These are phyloP conservation scores for Zele albiditarsus DNA, from an alignment of 2,888 invertebrate genomes.

Conservation along the genomic window DNA sequence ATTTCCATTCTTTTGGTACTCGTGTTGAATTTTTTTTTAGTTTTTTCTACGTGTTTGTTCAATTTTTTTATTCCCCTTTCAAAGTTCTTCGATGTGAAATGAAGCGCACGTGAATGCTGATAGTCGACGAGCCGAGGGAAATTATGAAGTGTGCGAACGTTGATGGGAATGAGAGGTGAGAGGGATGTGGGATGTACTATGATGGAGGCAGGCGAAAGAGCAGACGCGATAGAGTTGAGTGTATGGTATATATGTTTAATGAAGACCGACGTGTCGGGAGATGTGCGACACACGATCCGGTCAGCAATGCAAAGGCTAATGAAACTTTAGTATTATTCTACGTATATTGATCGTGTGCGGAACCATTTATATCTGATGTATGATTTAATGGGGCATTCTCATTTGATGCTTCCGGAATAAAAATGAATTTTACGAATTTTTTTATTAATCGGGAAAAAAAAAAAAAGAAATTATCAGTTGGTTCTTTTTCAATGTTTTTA, in stretches of 20 bases:
- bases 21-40: background rate
- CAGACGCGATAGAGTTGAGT: background rate
- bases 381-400: too few species aligned
- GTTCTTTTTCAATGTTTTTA: too few species aligned
- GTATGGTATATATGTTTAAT: slow-evolving; percentile 39
- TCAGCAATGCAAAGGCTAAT: slow-evolving; percentile 46
- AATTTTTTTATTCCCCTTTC: background rate
- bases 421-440: too few species aligned
- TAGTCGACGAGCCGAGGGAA: slow-evolving; percentile 17
- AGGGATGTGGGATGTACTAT: background rate
- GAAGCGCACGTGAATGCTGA: slow-evolving; percentile 1
- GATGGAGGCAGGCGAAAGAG: slow-evolving; percentile 2
- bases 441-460: too few species aligned
- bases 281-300: slow-evolving; percentile 40
- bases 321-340: slow-evolving; percentile 35
- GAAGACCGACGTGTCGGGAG: slow-evolving; percentile 49
- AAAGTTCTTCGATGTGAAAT: background rate
- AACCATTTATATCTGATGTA: too few species aligned
- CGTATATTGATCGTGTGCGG: too few species aligned
- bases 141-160: slow-evolving; percentile 20
- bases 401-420: too few species aligned
- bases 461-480: too few species aligned
- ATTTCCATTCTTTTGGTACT: slow-evolving; percentile 13
- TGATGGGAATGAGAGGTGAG: slow-evolving; percentile 23
- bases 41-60: background rate